Evolutionary conservation across 2,797 vertebrate species (phyloP), one percentile per base, ranked within the genome.

Genomic region (Paratrypauchen microcephalus): DNA sequence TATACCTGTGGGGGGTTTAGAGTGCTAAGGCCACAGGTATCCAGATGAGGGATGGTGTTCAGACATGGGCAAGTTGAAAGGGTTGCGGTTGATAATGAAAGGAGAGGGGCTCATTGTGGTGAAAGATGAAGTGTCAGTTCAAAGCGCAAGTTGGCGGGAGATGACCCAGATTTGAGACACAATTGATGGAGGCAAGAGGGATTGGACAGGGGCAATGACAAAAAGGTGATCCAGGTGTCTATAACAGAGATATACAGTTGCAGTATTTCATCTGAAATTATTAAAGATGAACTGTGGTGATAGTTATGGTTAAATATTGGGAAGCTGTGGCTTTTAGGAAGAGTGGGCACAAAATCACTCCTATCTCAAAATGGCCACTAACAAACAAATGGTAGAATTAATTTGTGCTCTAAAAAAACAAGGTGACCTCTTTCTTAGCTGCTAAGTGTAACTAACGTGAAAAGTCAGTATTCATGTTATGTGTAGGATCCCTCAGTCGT

Each of bases 101-200:
- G 84, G 81, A 70, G 64, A 77, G 82, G 83, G 86, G 75, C 68
- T 75, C 47, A 30, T 65, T 65, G 65, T 56, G 21, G 18, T 66
- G 79, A 82, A 77, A 50, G 84, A 88, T 87, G 87, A 74, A 45
- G 72, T 83, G 84, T 87, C 85, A 82, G 83, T 83, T 88, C 72
- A 83, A 85, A 89, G 88, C 65, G 50, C 9, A 5, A 68, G 76
- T 77, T 79, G 76, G 73, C 82, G 81, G 76, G 64, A 67, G 63
- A 65, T 32, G 63, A 65, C 63, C 63, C 63, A 65, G 63, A 65
- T 65, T 65, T 65, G 63, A 19, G 47, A 65, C 63, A 52, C 24
- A 65, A 50, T 65, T 30, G 63, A 65, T 19, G 60, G 56, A 65
- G 45, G 21, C 28, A 45, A 67, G 62, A 74, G 32, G 58, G 63